Evolutionary conservation across 2,797 vertebrate genomes (phyloP).

Genomic region (Rhabdophis nuchalis): DNA sequence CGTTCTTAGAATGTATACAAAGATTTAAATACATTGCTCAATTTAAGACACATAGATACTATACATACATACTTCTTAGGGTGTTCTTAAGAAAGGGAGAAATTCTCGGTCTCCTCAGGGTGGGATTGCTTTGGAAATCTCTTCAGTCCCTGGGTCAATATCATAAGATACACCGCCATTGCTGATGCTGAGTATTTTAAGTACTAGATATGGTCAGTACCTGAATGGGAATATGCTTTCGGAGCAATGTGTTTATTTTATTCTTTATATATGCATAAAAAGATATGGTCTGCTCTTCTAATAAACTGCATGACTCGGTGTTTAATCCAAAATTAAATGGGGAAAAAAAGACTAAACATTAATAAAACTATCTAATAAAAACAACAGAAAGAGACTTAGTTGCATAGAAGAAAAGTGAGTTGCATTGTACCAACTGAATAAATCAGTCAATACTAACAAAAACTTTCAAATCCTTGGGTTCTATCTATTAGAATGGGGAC

Average conservation of each 20-base stretch:
- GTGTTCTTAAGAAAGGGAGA: not conserved
- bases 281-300: not conserved
- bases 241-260: not conserved
- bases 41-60: not conserved
- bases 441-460: not conserved
- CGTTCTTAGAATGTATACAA: not conserved
- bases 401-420: not conserved
- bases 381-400: not conserved
- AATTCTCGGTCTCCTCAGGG: not conserved
- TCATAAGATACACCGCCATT: not conserved
- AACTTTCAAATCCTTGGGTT: not conserved
- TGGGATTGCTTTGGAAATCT: not conserved
- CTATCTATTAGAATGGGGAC: not conserved
- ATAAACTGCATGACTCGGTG: not conserved
- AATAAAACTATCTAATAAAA: not conserved
- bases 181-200: not conserved
- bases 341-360: not conserved
- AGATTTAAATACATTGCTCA: not conserved
- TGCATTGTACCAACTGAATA: not conserved
- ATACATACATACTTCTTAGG: not conserved
- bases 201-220: not conserved
- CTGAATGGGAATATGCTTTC: not conserved
- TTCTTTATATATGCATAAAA: not conserved
- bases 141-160: not conserved
- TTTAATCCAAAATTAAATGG: not conserved